These are phyloP conservation scores for Lepidurus apus DNA, from an alignment of 1,140 invertebrate species.

Conservation along the genomic window DNA sequence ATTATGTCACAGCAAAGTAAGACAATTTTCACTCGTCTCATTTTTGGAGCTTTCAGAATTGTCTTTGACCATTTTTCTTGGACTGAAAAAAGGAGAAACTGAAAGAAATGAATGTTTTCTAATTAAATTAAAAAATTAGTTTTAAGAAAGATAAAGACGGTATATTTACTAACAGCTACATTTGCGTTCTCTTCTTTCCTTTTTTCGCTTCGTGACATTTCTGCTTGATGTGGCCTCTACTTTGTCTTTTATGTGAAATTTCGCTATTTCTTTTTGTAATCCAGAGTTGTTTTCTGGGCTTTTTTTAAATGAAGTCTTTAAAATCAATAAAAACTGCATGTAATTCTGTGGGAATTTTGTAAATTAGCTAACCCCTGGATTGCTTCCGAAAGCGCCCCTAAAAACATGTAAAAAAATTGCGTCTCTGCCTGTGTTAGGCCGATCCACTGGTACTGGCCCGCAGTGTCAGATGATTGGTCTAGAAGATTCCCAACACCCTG, in stretches of 20 bases:
- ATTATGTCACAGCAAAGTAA: constrained; percentile 36
- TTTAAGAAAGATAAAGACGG: neutral
- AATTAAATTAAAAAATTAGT: constrained; percentile 28
- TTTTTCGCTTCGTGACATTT: neutral
- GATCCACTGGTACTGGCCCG: constrained; percentile 19
- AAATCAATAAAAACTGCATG: neutral
- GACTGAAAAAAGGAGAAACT: neutral
- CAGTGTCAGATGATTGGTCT: constrained; percentile 34
- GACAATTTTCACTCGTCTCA: constrained; percentile 28
- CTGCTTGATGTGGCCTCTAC: neutral
- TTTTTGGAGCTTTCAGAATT: neutral
- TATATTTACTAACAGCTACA: constrained; percentile 5
- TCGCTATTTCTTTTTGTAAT: neutral
- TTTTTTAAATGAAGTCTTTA: neutral
- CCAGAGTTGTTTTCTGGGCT: neutral
- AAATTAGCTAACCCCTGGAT: neutral
- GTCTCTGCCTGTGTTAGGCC: constrained; percentile 32
- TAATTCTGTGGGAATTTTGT: neutral
- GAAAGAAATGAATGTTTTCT: neutral
- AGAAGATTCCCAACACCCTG: constrained; percentile 28
- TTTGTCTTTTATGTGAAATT: constrained; percentile 17
- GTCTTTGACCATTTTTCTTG: neutral
- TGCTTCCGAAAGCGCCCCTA: constrained; percentile 18
- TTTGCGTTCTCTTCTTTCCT: constrained; percentile 25
- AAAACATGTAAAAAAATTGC: neutral